Conservation (phyloP, 2,113 vertebrate species). For the Fukomys damarensis region DNA sequence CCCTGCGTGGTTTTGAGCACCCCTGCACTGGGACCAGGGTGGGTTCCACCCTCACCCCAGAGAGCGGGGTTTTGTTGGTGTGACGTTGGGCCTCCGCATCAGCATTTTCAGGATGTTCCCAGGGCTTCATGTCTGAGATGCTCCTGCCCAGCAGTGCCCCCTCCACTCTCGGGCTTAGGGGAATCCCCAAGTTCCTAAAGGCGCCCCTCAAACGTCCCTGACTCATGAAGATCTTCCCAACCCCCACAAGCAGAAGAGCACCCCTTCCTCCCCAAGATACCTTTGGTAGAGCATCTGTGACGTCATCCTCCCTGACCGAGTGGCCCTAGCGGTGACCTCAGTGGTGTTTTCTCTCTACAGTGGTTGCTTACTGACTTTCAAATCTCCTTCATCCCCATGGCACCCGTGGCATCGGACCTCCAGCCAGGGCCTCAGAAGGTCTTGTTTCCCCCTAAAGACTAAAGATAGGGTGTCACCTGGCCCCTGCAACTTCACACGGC, state of each 20-base stretch:
- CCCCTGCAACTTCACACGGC: background rate
- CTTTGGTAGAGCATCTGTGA: background rate
- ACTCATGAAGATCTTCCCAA: too few relatives aligned
- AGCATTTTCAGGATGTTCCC: accelerated
- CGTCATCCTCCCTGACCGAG: background rate
- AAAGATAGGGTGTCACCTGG: background rate
- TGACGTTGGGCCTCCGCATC: background rate
- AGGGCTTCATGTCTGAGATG: accelerated
- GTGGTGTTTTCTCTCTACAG: accelerated
- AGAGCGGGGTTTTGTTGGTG: background rate
- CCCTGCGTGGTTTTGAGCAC: background rate
- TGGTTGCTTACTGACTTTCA: accelerated
- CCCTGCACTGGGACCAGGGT: accelerated
- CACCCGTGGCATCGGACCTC: background rate
- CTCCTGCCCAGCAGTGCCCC: accelerated
- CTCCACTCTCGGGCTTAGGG: too few relatives aligned
- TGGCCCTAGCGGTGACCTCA: background rate
- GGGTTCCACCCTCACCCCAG: background rate
- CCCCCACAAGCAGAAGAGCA: background rate
- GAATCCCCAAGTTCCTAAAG: background rate
- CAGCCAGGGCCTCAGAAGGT: background rate
- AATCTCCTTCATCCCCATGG: background rate
- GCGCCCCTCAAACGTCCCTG: background rate
- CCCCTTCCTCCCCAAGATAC: background rate
- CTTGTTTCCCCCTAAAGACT: background rate